These are phyloP conservation scores for Phyllotis vaccarum DNA, from an alignment of 2,797 vertebrate genomes.

Conservation along the genomic window DNA sequence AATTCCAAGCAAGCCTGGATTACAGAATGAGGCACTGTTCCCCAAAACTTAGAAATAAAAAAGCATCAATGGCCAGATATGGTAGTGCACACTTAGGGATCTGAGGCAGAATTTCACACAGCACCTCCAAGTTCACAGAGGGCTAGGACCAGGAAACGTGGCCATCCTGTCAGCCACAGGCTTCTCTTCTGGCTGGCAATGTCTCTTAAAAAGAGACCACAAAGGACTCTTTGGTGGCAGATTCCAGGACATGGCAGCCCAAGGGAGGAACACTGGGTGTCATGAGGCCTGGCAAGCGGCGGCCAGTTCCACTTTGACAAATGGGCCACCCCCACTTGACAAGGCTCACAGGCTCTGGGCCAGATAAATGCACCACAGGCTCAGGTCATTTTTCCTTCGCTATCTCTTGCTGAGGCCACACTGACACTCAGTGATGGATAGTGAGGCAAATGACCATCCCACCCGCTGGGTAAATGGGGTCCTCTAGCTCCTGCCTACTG, in stretches of 20 bases:
- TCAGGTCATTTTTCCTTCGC: slow-evolving; percentile 48
- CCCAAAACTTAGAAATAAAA: background rate
- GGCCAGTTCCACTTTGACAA: background rate
- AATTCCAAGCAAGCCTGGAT: background rate
- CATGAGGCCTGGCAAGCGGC: background rate
- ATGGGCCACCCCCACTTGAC: background rate
- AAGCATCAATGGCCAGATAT: background rate
- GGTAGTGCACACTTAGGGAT: too few relatives aligned
- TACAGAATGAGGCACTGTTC: background rate
- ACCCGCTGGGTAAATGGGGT: accelerated
- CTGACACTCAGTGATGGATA: slow-evolving; percentile 61
- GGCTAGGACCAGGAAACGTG: accelerated
- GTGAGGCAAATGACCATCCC: background rate
- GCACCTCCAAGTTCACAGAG: too few relatives aligned
- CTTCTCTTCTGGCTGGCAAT: accelerated
- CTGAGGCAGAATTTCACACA: too few relatives aligned
- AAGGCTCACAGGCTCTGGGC: slow-evolving; percentile 15
- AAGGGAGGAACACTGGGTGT: background rate
- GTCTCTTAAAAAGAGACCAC: background rate
- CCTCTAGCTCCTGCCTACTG: background rate
- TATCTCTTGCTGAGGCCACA: slow-evolving; percentile 51
- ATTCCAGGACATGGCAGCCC: accelerated
- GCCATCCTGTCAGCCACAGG: background rate
- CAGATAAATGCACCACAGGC: slow-evolving; percentile 45
- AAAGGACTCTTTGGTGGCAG: background rate